phyloP scores from a whole-genome alignment of 2,888 invertebrate species.

The Pachliopta kotzebuea region DNA sequence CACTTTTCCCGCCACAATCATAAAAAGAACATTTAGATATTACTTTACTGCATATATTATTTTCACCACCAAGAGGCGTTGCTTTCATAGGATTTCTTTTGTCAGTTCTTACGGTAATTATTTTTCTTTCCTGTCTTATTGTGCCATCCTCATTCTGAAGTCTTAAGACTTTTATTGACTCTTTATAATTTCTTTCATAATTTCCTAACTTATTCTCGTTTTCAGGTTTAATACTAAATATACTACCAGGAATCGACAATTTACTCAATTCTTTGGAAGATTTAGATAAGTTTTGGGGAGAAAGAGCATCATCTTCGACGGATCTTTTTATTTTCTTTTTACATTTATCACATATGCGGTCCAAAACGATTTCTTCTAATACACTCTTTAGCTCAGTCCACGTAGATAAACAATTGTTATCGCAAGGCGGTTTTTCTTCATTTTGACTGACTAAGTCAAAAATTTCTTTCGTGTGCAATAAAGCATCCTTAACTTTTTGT shows the following conservation, averaged over 20 bases:
- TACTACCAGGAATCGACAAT: constrained; percentile 18
- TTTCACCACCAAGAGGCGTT: neutral
- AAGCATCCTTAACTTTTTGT: neutral
- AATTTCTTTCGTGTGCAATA: constrained; percentile 1
- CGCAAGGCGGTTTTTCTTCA: constrained; percentile 28
- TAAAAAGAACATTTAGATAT: constrained; percentile 10
- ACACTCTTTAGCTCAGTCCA: constrained; percentile 35
- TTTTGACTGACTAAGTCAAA: constrained; percentile 26
- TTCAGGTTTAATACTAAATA: constrained; percentile 24
- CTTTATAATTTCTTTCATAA: constrained; percentile 44
- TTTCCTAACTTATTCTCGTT: constrained; percentile 32
- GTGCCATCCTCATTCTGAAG: constrained; percentile 45
- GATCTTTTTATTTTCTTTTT: constrained; percentile 9
- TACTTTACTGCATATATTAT: neutral
- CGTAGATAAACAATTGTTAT: constrained; percentile 37
- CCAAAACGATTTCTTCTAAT: constrained; percentile 33
- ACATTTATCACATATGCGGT: constrained; percentile 33
- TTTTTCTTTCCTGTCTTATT: constrained; percentile 45
- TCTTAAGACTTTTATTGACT: constrained; percentile 46
- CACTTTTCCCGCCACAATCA: constrained; percentile 5
- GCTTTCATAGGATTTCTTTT: constrained; percentile 35
- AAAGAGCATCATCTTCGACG: neutral
- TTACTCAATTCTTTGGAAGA: constrained; percentile 8
- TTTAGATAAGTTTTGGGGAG: constrained; percentile 14
- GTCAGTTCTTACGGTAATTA: constrained; percentile 47